These are phyloP conservation scores for Uloborus diversus DNA, from an alignment of 1,140 invertebrate genomes.

Conservation along the genomic window DNA sequence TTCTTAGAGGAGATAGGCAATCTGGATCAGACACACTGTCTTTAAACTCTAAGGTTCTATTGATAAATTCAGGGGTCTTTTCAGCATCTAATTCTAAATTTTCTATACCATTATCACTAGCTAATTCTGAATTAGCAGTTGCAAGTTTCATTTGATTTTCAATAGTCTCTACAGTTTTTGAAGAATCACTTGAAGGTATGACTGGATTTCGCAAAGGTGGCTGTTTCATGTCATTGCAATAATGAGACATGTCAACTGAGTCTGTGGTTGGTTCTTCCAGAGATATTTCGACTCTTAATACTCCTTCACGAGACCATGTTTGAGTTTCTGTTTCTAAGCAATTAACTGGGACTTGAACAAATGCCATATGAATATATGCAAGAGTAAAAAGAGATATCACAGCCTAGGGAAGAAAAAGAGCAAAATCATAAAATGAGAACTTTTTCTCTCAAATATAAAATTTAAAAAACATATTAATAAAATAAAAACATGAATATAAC, in stretches of 20 bases:
- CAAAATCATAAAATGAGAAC: neutral
- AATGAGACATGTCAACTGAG: slow-evolving; percentile 16
- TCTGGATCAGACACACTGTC: slow-evolving; percentile 43
- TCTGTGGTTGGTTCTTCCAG: slow-evolving; percentile 61
- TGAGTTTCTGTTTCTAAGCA: slow-evolving; percentile 90
- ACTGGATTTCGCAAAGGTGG: neutral
- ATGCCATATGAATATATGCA: slow-evolving; percentile 93
- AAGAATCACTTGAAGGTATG: too few species aligned
- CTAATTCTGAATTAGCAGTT: neutral
- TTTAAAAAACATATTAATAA: neutral
- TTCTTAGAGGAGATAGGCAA: slow-evolving; percentile 47
- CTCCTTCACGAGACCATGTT: slow-evolving; percentile 94
- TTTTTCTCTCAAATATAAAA: neutral
- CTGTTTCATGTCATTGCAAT: neutral
- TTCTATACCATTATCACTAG: slow-evolving; percentile 71
- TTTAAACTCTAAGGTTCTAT: slow-evolving; percentile 2
- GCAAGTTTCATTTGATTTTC: neutral
- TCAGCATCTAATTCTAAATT: slow-evolving; percentile 68
- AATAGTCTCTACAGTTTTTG: neutral
- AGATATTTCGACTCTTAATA: slow-evolving; percentile 94
- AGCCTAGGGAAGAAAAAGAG: slow-evolving; percentile 16
- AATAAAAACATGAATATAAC: too few species aligned
- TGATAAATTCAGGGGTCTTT: slow-evolving; percentile 30
- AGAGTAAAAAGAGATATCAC: slow-evolving; percentile 84
- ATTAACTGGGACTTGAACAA: slow-evolving; percentile 90